Conservation (phyloP, 35 echinoderm and acorn worm species). For the Heliocidaris tuberculata region DNA sequence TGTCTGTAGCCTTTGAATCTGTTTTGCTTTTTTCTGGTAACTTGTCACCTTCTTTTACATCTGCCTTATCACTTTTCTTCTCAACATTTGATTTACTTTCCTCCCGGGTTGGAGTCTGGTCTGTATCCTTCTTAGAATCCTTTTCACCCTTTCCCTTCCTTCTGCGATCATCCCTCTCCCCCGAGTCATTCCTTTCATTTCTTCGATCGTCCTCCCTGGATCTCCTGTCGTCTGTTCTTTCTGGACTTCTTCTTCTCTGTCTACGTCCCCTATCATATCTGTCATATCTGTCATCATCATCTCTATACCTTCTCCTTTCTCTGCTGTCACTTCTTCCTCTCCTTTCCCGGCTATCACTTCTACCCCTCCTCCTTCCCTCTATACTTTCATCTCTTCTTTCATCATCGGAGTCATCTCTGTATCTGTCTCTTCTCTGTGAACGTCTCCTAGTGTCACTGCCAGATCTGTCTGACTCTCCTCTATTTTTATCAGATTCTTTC, state of each 20-base stretch:
- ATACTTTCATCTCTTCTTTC: slow-evolving; percentile 20
- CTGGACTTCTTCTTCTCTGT: background rate
- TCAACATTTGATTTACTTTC: background rate
- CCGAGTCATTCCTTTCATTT: background rate
- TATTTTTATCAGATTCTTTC: background rate
- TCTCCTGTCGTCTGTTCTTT: slow-evolving; percentile 31
- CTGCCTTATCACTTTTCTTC: background rate
- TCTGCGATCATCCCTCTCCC: background rate
- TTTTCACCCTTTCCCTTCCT: background rate
- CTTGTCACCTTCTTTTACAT: slow-evolving; percentile 11
- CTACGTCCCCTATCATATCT: slow-evolving; percentile 4
- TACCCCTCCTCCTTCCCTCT: slow-evolving; percentile 5
- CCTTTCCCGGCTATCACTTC: background rate
- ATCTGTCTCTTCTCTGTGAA: slow-evolving; percentile 16
- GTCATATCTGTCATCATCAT: slow-evolving; percentile 42
- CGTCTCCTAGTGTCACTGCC: background rate
- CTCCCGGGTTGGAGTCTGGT: background rate
- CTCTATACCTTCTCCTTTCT: slow-evolving; percentile 28
- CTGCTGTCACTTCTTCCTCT: background rate
- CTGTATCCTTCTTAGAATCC: background rate
- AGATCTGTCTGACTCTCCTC: background rate
- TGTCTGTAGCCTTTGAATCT: background rate
- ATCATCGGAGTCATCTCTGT: background rate
- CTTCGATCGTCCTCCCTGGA: background rate
- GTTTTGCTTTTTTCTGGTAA: background rate